Base-by-base conservation (phyloP, 2,797 vertebrate genomes). In the Coendou prehensilis region DNA sequence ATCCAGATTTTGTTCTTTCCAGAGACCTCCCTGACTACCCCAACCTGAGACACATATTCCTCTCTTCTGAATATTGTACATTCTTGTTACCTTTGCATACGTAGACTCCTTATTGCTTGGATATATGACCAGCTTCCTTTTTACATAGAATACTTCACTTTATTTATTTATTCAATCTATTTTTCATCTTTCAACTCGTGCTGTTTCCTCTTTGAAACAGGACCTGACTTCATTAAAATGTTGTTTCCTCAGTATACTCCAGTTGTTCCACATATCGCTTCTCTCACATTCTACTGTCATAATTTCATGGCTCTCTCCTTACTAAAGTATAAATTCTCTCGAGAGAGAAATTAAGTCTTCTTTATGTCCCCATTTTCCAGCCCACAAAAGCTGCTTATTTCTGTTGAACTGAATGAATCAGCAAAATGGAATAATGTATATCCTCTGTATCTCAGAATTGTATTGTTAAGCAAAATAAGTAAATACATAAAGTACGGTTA, bases 121-220 rank as follows among this genome's bases (percentile, higher is more conserved):
- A 13, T 78, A 18, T 80, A 75, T 67, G 45, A 37, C 52, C 17
- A 81, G 22, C 18, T 69, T 7, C 52, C 20, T 87, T 90, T 90
- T 80, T 30, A 89, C 14, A 4, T 47, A 28, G 9, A 4, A 84
- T 54, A 63, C 54, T 88, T 63, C 11, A 80, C 30, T 83, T 87
- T 87, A 78, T 85, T 89, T 91, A 64, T 67, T 67, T n/a, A n/a
- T 18, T 69, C 17, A 69, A 45, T 80, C 84, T 87, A 76, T 87
- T 89, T 91, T 81, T 92, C 22, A 69, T 87, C 75, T 95, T 73
- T 61, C 52, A 37, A 28, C 59, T 71, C 23, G 41, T 94, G 10
- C 50, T 37, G 28, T 87, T 93, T 97, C 30, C 6, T 94, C 81
- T 90, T 95, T 63, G 47, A 95, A 95, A 23, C 41, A 82, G 30